These are phyloP conservation scores for Lutjanus campechanus DNA, from an alignment of 2,797 vertebrate species.

Conservation along the genomic window DNA sequence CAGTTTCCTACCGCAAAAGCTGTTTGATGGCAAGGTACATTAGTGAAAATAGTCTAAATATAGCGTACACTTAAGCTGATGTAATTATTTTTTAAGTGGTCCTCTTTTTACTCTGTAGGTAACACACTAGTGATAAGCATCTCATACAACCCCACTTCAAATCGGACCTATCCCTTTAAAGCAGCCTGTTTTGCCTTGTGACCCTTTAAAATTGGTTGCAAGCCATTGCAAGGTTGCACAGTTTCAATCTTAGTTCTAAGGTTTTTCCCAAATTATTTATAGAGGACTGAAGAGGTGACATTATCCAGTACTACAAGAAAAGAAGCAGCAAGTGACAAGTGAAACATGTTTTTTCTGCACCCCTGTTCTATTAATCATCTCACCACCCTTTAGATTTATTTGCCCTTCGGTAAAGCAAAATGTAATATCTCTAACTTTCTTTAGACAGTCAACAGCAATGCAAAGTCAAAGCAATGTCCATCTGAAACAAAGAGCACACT, in stretches of 20 bases:
- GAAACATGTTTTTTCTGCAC: neutral
- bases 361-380: neutral
- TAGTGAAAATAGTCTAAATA: no score
- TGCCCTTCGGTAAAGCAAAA: no score
- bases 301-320: constrained; percentile 1
- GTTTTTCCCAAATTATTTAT: neutral
- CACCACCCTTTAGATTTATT: neutral
- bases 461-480: neutral
- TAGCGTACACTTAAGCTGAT: no score
- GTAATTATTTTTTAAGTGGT: no score
- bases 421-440: no score
- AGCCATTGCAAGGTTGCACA: neutral
- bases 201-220: neutral
- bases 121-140: no score
- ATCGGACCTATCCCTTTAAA: no score
- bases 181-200: neutral
- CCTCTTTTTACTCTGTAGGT: no score
- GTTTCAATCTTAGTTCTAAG: neutral
- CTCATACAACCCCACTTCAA: no score
- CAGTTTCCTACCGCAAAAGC: no score
- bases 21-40: no score
- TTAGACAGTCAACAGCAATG: constrained; percentile 2
- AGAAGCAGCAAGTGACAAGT: neutral
- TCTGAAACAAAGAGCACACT: no score
- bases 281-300: neutral